Conservation (phyloP, 2,797 vertebrate species). For the Rachycentron canadum region DNA sequence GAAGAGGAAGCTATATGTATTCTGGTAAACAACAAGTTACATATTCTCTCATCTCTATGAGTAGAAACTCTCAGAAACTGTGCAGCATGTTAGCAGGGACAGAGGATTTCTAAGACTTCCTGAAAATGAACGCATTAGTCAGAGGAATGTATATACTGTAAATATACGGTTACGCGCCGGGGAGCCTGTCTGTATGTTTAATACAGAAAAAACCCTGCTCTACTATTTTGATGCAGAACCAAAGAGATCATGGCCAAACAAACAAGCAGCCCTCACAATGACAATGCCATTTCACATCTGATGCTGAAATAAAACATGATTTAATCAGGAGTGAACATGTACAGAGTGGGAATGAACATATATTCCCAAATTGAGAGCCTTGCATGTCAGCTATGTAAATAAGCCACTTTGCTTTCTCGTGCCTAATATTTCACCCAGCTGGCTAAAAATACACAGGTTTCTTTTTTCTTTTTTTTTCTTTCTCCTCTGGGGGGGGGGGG, state of each 20-base stretch:
- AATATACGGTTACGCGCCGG: conserved; percentile 2
- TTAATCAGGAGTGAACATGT: no score
- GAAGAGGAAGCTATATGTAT: conserved; percentile 33
- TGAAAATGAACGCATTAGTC: conserved; percentile 65
- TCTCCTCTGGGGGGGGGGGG: conserved; percentile 6
- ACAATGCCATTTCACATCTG: conserved; percentile 19
- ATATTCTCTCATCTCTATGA: conserved; percentile 20
- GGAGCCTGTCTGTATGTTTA: conserved; percentile 7
- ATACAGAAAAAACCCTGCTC: not conserved
- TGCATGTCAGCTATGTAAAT: conserved; percentile 58
- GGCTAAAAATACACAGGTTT: conserved; percentile 76
- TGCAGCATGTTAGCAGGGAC: conserved; percentile 5
- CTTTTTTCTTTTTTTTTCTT: conserved; percentile 34
- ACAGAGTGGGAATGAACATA: no score
- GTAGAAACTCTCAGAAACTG: no score
- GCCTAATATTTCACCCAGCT: conserved; percentile 70
- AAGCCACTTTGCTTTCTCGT: conserved; percentile 62
- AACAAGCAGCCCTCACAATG: conserved; percentile 11
- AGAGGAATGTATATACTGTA: conserved; percentile 54
- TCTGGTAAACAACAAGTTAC: conserved; percentile 69
- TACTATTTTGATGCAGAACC: conserved; percentile 8
- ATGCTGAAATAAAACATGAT: no score
- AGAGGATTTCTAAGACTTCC: conserved; percentile 54
- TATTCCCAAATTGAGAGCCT: conserved; percentile 3
- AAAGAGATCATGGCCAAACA: conserved; percentile 38